Base-by-base conservation (phyloP, 2,797 vertebrate genomes). In the Poecile montanus region DNA sequence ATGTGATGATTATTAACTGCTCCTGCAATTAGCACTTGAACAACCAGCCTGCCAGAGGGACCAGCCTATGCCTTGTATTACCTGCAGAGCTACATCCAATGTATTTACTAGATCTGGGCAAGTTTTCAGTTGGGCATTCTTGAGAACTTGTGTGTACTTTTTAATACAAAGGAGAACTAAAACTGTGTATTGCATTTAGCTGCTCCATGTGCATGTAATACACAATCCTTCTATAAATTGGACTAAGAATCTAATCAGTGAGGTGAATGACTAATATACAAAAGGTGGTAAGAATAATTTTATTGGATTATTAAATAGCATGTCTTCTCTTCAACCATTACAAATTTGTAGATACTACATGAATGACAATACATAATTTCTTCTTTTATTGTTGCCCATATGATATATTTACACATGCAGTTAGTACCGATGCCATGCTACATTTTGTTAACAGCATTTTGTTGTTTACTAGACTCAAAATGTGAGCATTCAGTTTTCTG, bases 261-360 rank as follows among this genome's bases (percentile, higher is more conserved):
- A 85, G 82, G 79, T 82, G 70, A 97, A 96, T 88, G 61, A 95
- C 75, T 93, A 91, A 85, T 50, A 94, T 88, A 97, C 93, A 96
- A 97, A 96, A 98, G 97, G 85, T 98, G 98, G 97, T 98, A 98
- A 96, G 98, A 99, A 98, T 98, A 98, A 88, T 97, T 98, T 99
- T 99, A 99, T 99, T 99, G 98, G 98, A 98, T 98, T 98, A 98
- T 98, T 98, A 98, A 98, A 98, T 98, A 98, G 96, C 98, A 98
- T 97, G 97, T 98, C 92, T 97, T 98, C 95, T 96, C 93, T 97
- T 97, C 94, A 98, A 98, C 98, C 96, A 95, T 97, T 98, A 98
- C 98, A 98, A 98, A 98, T 97, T 74, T 98, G 98, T 97, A 98
- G 98, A 98, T 96, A 98, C 97, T 98, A 98, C 97, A 98, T 97